Conservation (phyloP, 2,888 invertebrate species). For the Mesorhabditis sp. region DNA sequence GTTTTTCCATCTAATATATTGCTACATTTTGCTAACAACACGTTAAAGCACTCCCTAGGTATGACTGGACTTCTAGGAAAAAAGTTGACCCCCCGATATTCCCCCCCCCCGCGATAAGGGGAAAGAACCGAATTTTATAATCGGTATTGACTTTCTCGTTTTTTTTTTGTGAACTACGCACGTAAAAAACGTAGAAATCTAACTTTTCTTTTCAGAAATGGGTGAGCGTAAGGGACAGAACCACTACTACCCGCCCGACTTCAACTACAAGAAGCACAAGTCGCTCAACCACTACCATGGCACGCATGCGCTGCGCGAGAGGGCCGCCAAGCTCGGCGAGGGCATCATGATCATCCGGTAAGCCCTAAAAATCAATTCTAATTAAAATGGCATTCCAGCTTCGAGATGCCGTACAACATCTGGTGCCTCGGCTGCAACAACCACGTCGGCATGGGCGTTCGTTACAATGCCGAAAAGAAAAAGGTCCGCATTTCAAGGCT, state of each 20-base stretch:
- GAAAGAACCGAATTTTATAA: no score
- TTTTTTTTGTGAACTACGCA: no score
- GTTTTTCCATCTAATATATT: no score
- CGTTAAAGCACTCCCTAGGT: no score
- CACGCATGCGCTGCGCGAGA: conserved; percentile 89
- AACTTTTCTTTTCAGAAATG: conserved; percentile 60
- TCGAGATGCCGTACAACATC: conserved; percentile 99
- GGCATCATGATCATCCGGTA: conserved; percentile 87
- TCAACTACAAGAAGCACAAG: conserved; percentile 83
- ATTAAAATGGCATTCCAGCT: conserved; percentile 61
- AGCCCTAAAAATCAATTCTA: background rate
- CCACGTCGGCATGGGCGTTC: conserved; percentile 97
- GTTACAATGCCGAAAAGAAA: conserved; percentile 74
- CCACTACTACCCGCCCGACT: conserved; percentile 97
- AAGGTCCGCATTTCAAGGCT: conserved; percentile 53
- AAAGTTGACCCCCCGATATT: no score
- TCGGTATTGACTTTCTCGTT: no score
- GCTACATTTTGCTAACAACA: no score
- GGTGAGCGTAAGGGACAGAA: conserved; percentile 95
- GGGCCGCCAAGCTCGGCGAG: conserved; percentile 88
- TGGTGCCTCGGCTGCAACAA: conserved; percentile 98
- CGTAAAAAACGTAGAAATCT: no score
- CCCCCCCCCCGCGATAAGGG: no score
- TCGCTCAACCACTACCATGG: conserved; percentile 87
- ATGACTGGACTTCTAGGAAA: no score